Percentiles rank a stretch among this genome's conserved stretches.
phyloP scores from a whole-genome alignment of 1,140 invertebrate species.

The Scaptomyza graminum region DNA sequence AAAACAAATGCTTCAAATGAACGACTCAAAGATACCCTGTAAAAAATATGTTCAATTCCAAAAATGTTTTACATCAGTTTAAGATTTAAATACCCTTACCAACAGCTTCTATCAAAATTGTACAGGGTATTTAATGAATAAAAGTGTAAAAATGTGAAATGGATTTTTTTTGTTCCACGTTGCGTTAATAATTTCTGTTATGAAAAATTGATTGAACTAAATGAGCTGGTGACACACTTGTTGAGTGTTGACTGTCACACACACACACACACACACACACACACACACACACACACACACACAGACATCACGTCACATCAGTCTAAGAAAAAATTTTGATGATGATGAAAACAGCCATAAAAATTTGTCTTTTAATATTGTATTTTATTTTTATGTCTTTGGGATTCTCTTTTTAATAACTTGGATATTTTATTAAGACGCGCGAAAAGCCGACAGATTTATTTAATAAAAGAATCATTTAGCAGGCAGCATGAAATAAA shows the following conservation, averaged over 20 bases:
- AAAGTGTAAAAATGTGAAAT: slow-evolving; percentile 42
- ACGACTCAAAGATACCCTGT: slow-evolving; percentile 4
- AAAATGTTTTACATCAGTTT: too few relatives aligned
- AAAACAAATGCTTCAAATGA: not conserved
- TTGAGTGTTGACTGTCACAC: slow-evolving; percentile 60
- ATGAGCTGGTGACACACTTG: slow-evolving; percentile 81
- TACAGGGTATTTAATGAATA: slow-evolving; percentile 14
- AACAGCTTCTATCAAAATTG: too few relatives aligned
- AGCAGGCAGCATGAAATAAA: slow-evolving; percentile 59
- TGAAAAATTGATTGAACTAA: slow-evolving; percentile 81
- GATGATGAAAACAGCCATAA: slow-evolving; percentile 68
- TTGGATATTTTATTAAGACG: slow-evolving; percentile 57
- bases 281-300: slow-evolving; percentile 7
- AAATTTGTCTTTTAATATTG: slow-evolving; percentile 43
- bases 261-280: slow-evolving; percentile 17
- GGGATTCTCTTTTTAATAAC: slow-evolving; percentile 64
- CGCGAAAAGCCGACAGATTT: slow-evolving; percentile 44
- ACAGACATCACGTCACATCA: not conserved
- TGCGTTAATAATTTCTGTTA: slow-evolving; percentile 80
- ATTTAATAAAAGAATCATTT: slow-evolving; percentile 76
- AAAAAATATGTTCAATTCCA: not conserved
- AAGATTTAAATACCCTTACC: too few relatives aligned
- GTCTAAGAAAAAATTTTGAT: not conserved
- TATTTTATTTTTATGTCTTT: not conserved
- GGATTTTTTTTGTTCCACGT: slow-evolving; percentile 42